Conservation (phyloP, 2,888 invertebrate species). For the Linnaemya vulpina region DNA sequence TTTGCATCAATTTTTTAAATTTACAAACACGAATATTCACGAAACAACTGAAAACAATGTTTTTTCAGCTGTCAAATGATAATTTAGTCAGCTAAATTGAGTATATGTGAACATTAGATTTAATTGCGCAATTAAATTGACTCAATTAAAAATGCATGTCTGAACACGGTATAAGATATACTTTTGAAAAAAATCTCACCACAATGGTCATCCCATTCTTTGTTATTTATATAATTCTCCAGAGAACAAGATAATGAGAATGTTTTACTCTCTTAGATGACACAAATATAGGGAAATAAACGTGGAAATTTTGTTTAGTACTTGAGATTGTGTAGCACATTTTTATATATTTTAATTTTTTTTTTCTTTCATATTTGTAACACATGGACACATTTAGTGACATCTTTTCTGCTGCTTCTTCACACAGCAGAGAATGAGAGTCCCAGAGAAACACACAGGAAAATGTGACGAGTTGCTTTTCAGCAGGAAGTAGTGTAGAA, state of each 20-base stretch:
- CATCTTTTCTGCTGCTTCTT: constrained; percentile 22
- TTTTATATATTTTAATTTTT: constrained; percentile 35
- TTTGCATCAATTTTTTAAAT: too few species aligned
- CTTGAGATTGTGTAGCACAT: constrained; percentile 15
- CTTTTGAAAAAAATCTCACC: too few species aligned
- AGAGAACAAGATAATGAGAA: constrained; percentile 30
- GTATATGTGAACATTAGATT: too few species aligned
- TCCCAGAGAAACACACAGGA: background rate
- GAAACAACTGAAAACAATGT: too few species aligned
- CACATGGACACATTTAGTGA: constrained; percentile 51
- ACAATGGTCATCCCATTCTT: constrained; percentile 1
- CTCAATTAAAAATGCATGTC: too few species aligned
- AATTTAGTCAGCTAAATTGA: too few species aligned
- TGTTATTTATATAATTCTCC: constrained; percentile 27
- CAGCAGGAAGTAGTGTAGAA: constrained; percentile 51
- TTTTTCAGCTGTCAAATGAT: too few species aligned
- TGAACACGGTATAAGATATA: too few species aligned
- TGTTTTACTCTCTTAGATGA: constrained; percentile 35
- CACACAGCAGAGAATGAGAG: constrained; percentile 6
- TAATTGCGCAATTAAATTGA: too few species aligned
- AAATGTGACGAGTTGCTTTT: constrained; percentile 42
- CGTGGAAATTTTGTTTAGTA: constrained; percentile 63
- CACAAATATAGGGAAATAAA: constrained; percentile 28
- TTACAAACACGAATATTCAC: too few species aligned
- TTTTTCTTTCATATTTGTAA: constrained; percentile 27